Percentiles rank a stretch among this genome's conserved stretches.
These are phyloP conservation scores for Clarias batrachus DNA, from an alignment of 2,113 vertebrate genomes.

Conservation along the genomic window DNA sequence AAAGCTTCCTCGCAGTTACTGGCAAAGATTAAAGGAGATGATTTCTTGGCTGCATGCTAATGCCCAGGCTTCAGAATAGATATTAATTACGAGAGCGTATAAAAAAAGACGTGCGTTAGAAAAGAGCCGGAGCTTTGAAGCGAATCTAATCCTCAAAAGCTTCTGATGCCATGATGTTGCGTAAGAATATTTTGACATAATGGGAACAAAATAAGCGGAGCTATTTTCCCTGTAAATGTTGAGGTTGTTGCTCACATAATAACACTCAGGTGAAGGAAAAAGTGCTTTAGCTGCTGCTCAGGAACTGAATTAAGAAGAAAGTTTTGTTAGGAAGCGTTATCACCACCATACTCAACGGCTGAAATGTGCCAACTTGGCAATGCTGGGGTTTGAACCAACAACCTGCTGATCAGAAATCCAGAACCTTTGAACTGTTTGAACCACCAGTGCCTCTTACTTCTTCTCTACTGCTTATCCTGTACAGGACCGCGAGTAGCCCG, in stretches of 20 bases:
- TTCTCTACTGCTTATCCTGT: too few species aligned
- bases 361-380: too few species aligned
- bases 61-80: conserved; percentile 54
- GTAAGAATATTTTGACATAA: conserved; percentile 59
- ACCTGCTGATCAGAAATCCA: too few species aligned
- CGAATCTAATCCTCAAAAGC: conserved; percentile 59
- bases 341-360: not conserved
- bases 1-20: conserved; percentile 50
- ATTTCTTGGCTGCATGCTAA: conserved; percentile 54
- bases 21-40: conserved; percentile 56
- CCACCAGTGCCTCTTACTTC: too few species aligned
- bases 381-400: too few species aligned
- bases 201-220: conserved; percentile 56
- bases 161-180: conserved; percentile 53
- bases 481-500: too few species aligned
- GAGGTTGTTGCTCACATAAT: conserved; percentile 42
- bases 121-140: conserved; percentile 59
- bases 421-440: too few species aligned
- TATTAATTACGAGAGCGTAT: conserved; percentile 67
- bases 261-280: conserved; percentile 31
- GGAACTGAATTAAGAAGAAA: conserved; percentile 19
- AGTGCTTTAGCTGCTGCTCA: not conserved
- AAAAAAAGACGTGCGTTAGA: conserved; percentile 54
- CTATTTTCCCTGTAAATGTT: conserved; percentile 44
- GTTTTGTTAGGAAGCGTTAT: conserved; percentile 8